phyloP scores from a whole-genome alignment of 2,797 vertebrate genomes.

The Crypturellus tataupa region DNA sequence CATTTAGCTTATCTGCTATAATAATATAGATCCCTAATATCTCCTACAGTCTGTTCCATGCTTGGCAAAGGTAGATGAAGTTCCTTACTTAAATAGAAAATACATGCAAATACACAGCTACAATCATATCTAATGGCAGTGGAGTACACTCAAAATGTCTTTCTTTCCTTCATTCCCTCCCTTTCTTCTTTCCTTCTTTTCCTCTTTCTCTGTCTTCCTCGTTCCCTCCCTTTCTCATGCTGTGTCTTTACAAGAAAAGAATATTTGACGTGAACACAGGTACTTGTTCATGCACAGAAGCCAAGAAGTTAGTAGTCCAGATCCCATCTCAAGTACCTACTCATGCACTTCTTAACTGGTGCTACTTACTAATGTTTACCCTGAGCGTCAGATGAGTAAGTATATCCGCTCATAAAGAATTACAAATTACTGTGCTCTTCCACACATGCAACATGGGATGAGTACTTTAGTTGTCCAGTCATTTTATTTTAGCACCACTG shows the following conservation, averaged over 20 bases:
- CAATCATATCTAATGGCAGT: background rate
- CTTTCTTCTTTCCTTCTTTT: too few species aligned
- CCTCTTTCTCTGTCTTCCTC: too few species aligned
- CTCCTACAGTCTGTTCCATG: background rate
- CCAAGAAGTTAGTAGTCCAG: background rate
- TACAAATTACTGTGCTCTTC: background rate
- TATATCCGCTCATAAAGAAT: background rate
- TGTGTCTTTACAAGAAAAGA: background rate
- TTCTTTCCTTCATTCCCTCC: background rate
- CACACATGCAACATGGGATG: background rate
- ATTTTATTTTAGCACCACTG: background rate
- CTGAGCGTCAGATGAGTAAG: background rate
- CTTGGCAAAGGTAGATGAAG: background rate
- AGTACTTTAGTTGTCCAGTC: background rate
- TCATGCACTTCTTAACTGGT: background rate
- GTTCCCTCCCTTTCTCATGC: background rate
- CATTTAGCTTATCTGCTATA: background rate
- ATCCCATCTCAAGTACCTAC: background rate
- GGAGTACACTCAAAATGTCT: fast-evolving
- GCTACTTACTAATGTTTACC: background rate
- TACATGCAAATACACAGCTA: background rate
- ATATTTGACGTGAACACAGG: background rate
- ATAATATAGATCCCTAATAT: background rate
- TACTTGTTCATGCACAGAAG: background rate
- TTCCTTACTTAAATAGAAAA: background rate